Percentiles rank a stretch among this genome's conserved stretches.
Conservation (phyloP, 2,113 vertebrate genomes). For the Hyaena hyaena region DNA sequence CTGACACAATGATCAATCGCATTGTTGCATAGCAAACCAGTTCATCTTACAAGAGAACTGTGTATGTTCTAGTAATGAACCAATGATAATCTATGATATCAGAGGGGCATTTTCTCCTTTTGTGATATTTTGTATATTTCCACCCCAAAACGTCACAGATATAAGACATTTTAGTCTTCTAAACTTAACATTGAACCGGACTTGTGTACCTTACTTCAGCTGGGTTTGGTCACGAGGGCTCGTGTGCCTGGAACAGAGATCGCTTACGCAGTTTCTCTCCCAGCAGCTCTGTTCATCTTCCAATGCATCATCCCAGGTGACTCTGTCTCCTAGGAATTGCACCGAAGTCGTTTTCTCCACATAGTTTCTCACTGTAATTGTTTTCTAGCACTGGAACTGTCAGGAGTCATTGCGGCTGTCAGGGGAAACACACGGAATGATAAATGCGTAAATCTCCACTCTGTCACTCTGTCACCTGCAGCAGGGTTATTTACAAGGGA, state of each 20-base stretch:
- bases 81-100: not conserved
- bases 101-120: not conserved
- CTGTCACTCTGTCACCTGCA: not conserved
- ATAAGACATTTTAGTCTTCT: not conserved
- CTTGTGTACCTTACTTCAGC: not conserved
- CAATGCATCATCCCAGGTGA: not conserved
- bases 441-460: conserved; percentile 8
- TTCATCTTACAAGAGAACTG: not conserved
- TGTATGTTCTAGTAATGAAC: not conserved
- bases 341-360: not conserved
- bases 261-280: too few species aligned
- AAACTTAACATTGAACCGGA: not conserved
- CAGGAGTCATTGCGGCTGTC: not conserved
- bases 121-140: not conserved
- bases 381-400: conserved; percentile 29
- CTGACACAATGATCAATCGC: not conserved
- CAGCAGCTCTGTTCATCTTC: not conserved
- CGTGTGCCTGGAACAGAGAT: too few species aligned
- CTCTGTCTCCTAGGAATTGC: not conserved
- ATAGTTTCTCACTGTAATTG: not conserved
- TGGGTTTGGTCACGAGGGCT: not conserved
- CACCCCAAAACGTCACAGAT: not conserved
- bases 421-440: not conserved
- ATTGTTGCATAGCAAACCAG: not conserved
- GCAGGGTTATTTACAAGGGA: not conserved